Evolutionary conservation across 2,888 invertebrate genomes (phyloP).

Genomic region (Thymelicus lineola): DNA sequence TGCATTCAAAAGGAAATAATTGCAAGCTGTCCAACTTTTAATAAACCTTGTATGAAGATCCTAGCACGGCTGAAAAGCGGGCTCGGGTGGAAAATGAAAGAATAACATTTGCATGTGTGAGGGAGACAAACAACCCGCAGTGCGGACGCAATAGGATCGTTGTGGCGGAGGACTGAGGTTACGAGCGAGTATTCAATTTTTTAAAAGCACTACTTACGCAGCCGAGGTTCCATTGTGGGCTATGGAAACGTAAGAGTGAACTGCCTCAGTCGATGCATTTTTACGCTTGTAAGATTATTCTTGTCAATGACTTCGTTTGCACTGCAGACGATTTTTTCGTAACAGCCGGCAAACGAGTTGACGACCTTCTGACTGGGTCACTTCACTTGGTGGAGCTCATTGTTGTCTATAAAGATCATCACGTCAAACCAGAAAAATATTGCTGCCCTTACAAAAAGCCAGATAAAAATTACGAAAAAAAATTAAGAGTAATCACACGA

Average conservation of each 20-base stretch:
- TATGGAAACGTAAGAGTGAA: neutral
- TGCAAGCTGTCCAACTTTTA: constrained; percentile 4
- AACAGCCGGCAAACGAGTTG: too few relatives aligned
- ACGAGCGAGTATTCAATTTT: constrained; percentile 19
- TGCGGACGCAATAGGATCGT: constrained; percentile 29
- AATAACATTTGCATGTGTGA: constrained; percentile 31
- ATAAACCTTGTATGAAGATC: constrained; percentile 14
- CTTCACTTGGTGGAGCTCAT: too few relatives aligned
- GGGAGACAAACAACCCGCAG: constrained; percentile 24
- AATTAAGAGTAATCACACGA: too few relatives aligned
- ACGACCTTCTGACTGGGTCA: too few relatives aligned
- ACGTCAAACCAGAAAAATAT: too few relatives aligned
- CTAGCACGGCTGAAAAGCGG: constrained; percentile 18
- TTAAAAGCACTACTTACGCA: constrained; percentile 22
- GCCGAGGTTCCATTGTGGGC: neutral
- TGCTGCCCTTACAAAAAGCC: too few relatives aligned
- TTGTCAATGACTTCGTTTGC: too few relatives aligned
- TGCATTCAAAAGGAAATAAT: too few relatives aligned
- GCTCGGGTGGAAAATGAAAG: constrained; percentile 20
- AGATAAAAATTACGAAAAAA: too few relatives aligned
- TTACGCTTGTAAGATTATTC: too few relatives aligned
- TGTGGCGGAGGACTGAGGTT: constrained; percentile 15
- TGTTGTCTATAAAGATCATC: too few relatives aligned
- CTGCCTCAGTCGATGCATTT: neutral
- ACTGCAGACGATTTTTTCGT: too few relatives aligned